Conservation (phyloP, 2,797 vertebrate genomes). For the Xenopus petersii region DNA sequence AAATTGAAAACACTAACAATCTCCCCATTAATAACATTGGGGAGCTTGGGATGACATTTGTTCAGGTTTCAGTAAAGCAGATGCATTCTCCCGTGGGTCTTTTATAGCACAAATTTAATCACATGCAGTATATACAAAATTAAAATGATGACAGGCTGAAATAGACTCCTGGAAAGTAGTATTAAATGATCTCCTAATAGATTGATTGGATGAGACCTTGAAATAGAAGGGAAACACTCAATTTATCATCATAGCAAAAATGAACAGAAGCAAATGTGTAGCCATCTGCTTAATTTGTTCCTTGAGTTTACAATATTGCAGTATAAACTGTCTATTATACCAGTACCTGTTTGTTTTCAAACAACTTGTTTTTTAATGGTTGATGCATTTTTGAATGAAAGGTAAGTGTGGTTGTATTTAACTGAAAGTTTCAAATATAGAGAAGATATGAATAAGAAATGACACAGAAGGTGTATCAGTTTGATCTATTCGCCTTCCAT, state of each 20-base stretch:
- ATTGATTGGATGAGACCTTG: slow-evolving; percentile 12
- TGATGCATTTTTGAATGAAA: not conserved
- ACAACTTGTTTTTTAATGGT: not conserved
- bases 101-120: slow-evolving; percentile 24
- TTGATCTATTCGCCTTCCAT: not conserved
- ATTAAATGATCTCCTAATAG: slow-evolving; percentile 26
- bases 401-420: not conserved
- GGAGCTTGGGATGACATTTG: slow-evolving; percentile 9
- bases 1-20: slow-evolving; percentile 6
- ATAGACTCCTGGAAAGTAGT: slow-evolving; percentile 14
- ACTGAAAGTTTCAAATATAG: not conserved
- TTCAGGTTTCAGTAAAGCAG: slow-evolving; percentile 8
- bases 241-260: slow-evolving; percentile 10
- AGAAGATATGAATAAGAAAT: not conserved
- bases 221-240: not conserved
- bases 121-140: slow-evolving; percentile 20
- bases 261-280: not conserved
- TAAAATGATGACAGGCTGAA: slow-evolving; percentile 22
- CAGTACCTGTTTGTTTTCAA: no score
- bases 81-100: slow-evolving; percentile 2
- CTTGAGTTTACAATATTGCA: not conserved
- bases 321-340: no score
- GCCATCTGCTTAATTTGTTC: not conserved
- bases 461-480: not conserved
- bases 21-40: slow-evolving; percentile 23